Evolutionary conservation across 2,888 invertebrate species (phyloP), one percentile per base, ranked within the genome.

Genomic region (Andrena trimmerana): DNA sequence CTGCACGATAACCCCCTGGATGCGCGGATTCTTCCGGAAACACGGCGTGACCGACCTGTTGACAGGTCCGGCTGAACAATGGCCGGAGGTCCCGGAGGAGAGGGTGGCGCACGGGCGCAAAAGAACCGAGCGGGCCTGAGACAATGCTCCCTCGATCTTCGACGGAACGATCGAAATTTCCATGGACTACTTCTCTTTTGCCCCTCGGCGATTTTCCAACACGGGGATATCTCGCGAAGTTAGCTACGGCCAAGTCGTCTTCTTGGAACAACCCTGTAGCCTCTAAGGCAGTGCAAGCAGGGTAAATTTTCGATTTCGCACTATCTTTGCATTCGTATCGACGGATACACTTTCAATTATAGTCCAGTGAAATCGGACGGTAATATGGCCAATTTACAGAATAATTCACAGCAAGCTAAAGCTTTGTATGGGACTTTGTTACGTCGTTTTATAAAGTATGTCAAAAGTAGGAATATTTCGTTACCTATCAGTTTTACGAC

Each of bases 1-100:
- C 80, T 88, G 89, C 89, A 88, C 89, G 86, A 91, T 90, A 90
- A 91, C 86, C 88, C 83, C 7, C 27, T 88, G 84, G 88, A 80
- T 89, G 85, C 88, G 90, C 89, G 89, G 88, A 88, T 86, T 85
- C 80, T 72, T 66, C 67, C 65, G 63, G 78, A 81, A 81, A 86
- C 83, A 78, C 80, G 81, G 82, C 89, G 86, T 91, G 90, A 89
- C 90, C 86, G 88, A 62, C 10, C 66, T 60, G 88, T 90, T 90
- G 89, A 90, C 89, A 90, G 87, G 78, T 72, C 24, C 54, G n/a
- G 13, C 1, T 10, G 84, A 78, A 91, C 91, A 91, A 92, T 91
- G 74, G 86, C 78, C 80, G 86, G 76, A 88, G 86, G 80, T 85
- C 80, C 69, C 69, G 59, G 70, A 68, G 68, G 72, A 20, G 62